Base-by-base conservation (phyloP, 1,140 invertebrate genomes). In the Drosophila busckii region DNA sequence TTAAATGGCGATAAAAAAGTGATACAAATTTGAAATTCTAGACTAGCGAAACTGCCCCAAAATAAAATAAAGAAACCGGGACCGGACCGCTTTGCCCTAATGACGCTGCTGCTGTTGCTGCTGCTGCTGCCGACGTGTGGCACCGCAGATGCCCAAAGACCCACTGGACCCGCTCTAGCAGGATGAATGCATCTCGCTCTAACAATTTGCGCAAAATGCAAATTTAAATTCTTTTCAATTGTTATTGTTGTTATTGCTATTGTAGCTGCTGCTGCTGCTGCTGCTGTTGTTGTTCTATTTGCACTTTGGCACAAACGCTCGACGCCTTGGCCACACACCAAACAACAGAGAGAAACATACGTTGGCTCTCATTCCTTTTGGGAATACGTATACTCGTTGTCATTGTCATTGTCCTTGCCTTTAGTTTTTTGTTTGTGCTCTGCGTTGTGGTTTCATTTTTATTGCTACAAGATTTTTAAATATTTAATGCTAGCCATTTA, bases 161-260 rank as follows among this genome's bases (percentile, higher is more conserved):
- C 22, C 26, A 19, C 17, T 26, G 8, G 22, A 13, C 34, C 22
- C 35, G 12, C 40, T 42, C 64, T 59, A 49, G 56, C 49, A 37
- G n/a, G n/a, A n/a, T n/a, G n/a, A n/a, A n/a, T n/a, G n/a, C n/a
- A n/a, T 17, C 34, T 28, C 35, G 12, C 40, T 42, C 64, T 59
- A 49, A 61, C 49, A 37, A 60, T 82, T 69, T 65, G 73, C 64
- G 75, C 65, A 75, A 80, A 80, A 80, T 80, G 75, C 65, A 80
- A 80, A 80, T 80, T 80, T 80, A 80, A 80, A 80, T 83, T 80
- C 75, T 82, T 83, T 82, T 71, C 76, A 80, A 80, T 83, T 80
- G 75, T 80, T 80, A 80, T 83, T 80, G 76, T 82, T 78, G n/a
- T n/a, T n/a, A n/a, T n/a, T n/a, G n/a, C n/a, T n/a, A n/a, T n/a